Conservation (phyloP, 1,140 invertebrate species). For the Conus ventricosus region DNA sequence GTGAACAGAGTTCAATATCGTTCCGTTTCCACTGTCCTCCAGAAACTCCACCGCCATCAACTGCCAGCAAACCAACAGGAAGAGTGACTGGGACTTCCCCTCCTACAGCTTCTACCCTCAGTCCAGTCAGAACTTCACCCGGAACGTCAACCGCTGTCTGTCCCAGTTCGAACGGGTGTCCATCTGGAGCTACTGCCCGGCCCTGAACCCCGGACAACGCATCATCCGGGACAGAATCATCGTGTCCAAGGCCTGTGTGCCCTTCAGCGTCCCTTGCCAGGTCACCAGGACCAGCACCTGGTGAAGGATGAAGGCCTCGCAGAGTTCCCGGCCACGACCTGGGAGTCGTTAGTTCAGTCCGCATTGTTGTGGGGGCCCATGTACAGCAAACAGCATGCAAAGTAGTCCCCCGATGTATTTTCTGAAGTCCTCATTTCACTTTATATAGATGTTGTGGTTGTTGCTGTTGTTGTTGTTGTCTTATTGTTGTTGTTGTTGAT, state of each 20-base stretch:
- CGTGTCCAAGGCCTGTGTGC: background rate
- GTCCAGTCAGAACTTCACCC: background rate
- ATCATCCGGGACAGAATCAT: slow-evolving; percentile 24
- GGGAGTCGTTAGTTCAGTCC: too few species aligned
- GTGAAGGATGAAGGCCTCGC: background rate
- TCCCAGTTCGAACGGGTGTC: background rate
- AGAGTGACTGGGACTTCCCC: background rate
- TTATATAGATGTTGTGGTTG: too few species aligned
- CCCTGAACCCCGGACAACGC: background rate
- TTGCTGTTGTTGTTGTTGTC: too few species aligned
- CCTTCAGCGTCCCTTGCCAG: background rate
- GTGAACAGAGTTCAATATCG: too few species aligned
- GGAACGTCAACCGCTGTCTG: background rate
- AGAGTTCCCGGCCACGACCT: too few species aligned
- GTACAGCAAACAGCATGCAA: too few species aligned
- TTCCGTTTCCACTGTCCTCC: background rate
- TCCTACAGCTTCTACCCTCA: background rate
- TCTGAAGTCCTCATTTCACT: too few species aligned
- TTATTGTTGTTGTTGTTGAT: too few species aligned
- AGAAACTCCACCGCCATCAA: background rate
- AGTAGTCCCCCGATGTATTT: too few species aligned
- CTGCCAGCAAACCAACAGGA: background rate
- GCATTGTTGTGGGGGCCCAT: too few species aligned
- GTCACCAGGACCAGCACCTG: background rate
- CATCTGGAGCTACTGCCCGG: slow-evolving; percentile 9